Evolutionary conservation across 2,113 vertebrate species (phyloP), one percentile per base, ranked within the genome.

Genomic region (Caretta caretta): DNA sequence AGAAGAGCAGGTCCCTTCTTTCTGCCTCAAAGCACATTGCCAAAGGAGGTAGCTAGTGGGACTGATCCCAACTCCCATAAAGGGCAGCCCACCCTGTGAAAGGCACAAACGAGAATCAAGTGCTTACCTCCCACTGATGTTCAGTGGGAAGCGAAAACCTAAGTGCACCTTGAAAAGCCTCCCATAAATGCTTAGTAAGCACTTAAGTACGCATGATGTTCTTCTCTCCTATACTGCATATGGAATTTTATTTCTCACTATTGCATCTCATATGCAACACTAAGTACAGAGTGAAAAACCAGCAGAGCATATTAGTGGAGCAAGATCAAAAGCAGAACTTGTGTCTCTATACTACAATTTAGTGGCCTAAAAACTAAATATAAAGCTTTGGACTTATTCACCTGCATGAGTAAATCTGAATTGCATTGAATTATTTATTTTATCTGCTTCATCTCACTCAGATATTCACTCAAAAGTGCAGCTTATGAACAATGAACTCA

Each of bases 391-490:
- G 87, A 59, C 69, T 89, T 85, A 42, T 46, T 90, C 81, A 69
- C 46, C 96, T 87, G 84, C 76, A 46, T 86, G 51, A 92, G 27
- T 81, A 97, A 89, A 93, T 88, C 20, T 82, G 78, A 97, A 80
- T 27, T 2, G 6, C n/a, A 51, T 31, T 89, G 78, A 87, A 84
- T 93, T 93, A 96, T 93, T 96, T 75, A 87, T 90, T 78, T 79
- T 79, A 80, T 38, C 78, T 90, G 59, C 84, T 90, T 89, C 90
- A 31, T 22, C 84, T 87, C 29, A 65, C 38, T 94, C 20, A 14
- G 82, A 2, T 51, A 76, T 29, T 90, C 20, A 85, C 78, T 80
- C 76, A 76, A 90, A 93, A 38, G 46, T 49, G 49, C n/a, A 86
- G 42, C 24, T 87, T 49, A 25, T 0, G 0, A 54, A 46, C 80